Evolutionary conservation across 2,888 invertebrate species (phyloP).

Genomic region (Chaetoderma sp.): DNA sequence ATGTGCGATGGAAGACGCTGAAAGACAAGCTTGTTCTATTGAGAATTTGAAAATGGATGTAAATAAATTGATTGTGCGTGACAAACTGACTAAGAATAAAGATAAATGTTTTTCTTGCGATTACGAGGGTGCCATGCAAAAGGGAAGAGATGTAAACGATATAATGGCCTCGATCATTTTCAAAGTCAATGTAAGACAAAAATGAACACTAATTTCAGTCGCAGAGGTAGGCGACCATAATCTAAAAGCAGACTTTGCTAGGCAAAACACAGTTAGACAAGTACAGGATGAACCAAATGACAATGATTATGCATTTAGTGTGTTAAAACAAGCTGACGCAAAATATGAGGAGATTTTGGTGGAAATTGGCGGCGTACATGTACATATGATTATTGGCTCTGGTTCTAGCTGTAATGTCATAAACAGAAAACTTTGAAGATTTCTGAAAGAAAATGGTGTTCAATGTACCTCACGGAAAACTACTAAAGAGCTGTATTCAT

Average conservation of each 20-base stretch:
- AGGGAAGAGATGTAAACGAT: no score
- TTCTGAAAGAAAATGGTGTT: constrained; percentile 5
- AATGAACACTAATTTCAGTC: no score
- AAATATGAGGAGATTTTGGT: background rate
- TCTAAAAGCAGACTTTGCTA: no score
- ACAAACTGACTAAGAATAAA: no score
- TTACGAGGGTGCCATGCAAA: no score
- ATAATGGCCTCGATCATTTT: no score
- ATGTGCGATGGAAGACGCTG: background rate
- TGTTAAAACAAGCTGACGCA: background rate
- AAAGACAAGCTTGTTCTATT: background rate
- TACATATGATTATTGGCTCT: constrained; percentile 4
- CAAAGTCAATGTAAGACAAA: no score
- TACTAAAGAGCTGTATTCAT: constrained; percentile 19
- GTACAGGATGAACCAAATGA: background rate
- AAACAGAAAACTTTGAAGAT: constrained; percentile 4
- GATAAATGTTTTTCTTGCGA: no score
- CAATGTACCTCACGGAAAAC: constrained; percentile 20
- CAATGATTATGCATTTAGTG: constrained; percentile 2
- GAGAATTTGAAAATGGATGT: background rate
- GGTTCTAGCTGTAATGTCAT: constrained; percentile 14
- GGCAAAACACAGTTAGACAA: no score
- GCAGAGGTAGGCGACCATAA: no score
- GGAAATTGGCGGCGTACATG: constrained; percentile 1
- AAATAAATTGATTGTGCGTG: no score